Base-by-base conservation (phyloP, 2,797 vertebrate species). In the Chiloscyllium punctatum region DNA sequence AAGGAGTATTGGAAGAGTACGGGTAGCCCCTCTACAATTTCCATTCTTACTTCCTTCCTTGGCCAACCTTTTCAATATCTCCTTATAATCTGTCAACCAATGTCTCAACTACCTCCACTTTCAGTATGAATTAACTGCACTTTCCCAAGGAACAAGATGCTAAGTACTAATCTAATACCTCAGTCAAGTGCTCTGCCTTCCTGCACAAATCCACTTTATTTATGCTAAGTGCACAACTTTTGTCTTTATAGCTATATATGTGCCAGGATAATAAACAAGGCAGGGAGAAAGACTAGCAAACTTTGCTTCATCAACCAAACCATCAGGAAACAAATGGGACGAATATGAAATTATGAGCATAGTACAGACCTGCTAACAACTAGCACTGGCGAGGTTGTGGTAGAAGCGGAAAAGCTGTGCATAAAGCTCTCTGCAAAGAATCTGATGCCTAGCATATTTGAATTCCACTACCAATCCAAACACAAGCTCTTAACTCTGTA, bases 401-500 rank as follows among this genome's bases (percentile, higher is more conserved):
- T 48, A 74, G 25, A 53, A 68, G 37, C 9, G 0, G 11, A 72
- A 71, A 48, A n/a, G 71, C 69, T 51, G 13, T 8, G 57, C 62
- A 92, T 84, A 13, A 18, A 66, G 66, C 15, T 30, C 2, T 33
- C 62, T 62, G 48, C 42, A 94, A 42, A 51, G 25, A 71, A 94
- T 53, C 71, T 57, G 42, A 53, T 95, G 51, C 94, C 71, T 53
- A 51, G 48, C 48, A 77, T 74, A 95, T 77, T 57, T 95, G 94
- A 95, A 94, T 94, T 94, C 42, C 92, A 51, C 13, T 72, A n/a
- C n/a, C 94, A 95, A 77, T 95, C 42, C 94, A 53, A 94, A 69
- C 23, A 15, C 37, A 94, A 72, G 68, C 69, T 94, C 23, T 94
- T 77, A 30, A 95, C 53, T 27, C 71, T 48, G 77, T 53, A 21